Evolutionary conservation across 2,888 invertebrate genomes (phyloP).

Genomic region (Pterostichus madidus): DNA sequence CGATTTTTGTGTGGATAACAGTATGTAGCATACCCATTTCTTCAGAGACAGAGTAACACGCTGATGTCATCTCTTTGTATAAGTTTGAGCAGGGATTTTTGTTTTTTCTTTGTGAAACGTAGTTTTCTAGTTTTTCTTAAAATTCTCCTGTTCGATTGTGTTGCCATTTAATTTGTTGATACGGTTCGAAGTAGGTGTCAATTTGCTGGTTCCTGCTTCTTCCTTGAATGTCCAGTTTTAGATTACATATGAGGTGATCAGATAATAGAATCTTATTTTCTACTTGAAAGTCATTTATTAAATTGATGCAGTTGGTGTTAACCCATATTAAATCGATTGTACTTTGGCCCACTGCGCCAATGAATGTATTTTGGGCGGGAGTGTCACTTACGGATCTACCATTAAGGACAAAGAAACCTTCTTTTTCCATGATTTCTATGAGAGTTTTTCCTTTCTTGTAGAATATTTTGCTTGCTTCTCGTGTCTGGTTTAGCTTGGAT

Average conservation of each 20-base stretch:
- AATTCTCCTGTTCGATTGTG: too few relatives aligned
- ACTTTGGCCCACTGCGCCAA: conserved; percentile 49
- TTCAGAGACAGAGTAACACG: too few relatives aligned
- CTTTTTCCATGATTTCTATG: conserved; percentile 57
- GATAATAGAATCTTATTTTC: conserved; percentile 41
- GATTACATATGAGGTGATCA: conserved; percentile 43
- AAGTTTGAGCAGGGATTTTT: too few relatives aligned
- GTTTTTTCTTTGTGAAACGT: too few relatives aligned
- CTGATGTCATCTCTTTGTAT: too few relatives aligned
- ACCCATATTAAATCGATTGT: conserved; percentile 56
- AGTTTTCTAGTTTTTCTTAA: too few relatives aligned
- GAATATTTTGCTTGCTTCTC: not conserved
- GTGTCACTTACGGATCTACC: conserved; percentile 58
- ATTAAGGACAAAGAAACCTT: conserved; percentile 53
- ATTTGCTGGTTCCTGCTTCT: not conserved
- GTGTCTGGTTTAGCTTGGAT: conserved; percentile 6
- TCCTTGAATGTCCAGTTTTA: too few relatives aligned
- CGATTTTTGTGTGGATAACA: too few relatives aligned
- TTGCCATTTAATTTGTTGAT: too few relatives aligned
- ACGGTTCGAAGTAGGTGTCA: too few relatives aligned
- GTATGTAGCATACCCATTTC: too few relatives aligned
- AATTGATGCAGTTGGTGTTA: conserved; percentile 15
- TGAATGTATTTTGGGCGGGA: conserved; percentile 56
- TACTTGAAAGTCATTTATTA: conserved; percentile 52
- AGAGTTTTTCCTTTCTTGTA: conserved; percentile 34